Evolutionary conservation across 1,140 invertebrate species (phyloP).

Genomic region (Pseudomyrmex gracilis): DNA sequence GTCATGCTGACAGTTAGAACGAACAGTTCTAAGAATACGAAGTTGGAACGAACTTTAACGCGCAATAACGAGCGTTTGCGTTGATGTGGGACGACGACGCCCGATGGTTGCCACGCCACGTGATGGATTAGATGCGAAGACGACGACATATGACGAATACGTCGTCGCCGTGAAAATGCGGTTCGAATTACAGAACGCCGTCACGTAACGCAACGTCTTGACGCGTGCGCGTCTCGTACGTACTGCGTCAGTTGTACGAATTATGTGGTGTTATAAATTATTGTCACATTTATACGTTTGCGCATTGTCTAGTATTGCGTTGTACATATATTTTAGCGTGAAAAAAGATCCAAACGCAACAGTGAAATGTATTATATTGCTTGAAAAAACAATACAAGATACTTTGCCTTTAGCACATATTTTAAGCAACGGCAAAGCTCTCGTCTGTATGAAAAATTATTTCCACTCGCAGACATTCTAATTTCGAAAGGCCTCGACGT

Average conservation of each 20-base stretch:
- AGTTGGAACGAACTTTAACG: conserved; percentile 69
- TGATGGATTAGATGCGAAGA: conserved; percentile 76
- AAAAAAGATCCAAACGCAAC: too few relatives aligned
- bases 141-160: conserved; percentile 75
- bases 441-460: conserved; percentile 4
- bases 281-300: too few relatives aligned
- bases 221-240: neutral
- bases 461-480: conserved; percentile 4
- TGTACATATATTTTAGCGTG: too few relatives aligned
- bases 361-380: too few relatives aligned
- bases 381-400: too few relatives aligned
- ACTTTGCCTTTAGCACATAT: neutral
- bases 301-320: too few relatives aligned
- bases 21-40: too few relatives aligned
- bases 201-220: conserved; percentile 8
- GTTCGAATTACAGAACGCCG: conserved; percentile 51
- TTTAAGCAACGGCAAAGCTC: neutral
- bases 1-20: conserved; percentile 66
- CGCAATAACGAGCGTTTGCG: conserved; percentile 72
- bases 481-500: conserved; percentile 1
- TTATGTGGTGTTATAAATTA: neutral
- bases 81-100: conserved; percentile 65
- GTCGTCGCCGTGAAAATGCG: conserved; percentile 66
- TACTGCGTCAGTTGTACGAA: neutral
- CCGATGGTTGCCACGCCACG: conserved; percentile 55